These are phyloP conservation scores for Acropternis orthonyx DNA, from an alignment of 2,797 vertebrate genomes.

Conservation along the genomic window DNA sequence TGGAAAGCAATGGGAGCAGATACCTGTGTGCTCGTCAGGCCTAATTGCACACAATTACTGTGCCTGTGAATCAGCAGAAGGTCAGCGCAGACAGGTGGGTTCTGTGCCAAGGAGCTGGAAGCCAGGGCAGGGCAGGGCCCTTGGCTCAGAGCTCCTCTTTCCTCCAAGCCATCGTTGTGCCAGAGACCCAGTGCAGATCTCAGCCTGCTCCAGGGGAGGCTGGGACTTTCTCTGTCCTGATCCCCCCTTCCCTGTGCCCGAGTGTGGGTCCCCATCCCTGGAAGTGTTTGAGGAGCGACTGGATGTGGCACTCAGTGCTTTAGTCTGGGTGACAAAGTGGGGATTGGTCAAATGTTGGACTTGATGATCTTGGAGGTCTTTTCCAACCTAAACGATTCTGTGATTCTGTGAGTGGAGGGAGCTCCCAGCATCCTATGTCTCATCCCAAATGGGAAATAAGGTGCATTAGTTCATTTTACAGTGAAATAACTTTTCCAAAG, in stretches of 20 bases:
- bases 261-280: not conserved
- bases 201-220: not conserved
- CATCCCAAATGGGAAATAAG: not conserved
- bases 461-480: not conserved
- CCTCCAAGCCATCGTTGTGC: fast-evolving
- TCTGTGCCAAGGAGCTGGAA: not conserved
- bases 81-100: not conserved
- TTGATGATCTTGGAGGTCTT: not conserved
- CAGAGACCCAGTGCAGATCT: fast-evolving
- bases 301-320: not conserved
- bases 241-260: not conserved
- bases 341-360: not conserved
- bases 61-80: fast-evolving
- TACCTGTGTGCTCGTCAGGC: fast-evolving
- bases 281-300: not conserved
- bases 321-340: not conserved
- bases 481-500: not conserved
- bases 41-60: fast-evolving
- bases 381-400: not conserved
- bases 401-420: not conserved
- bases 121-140: not conserved
- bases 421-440: not conserved
- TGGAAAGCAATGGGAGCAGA: fast-evolving
- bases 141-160: not conserved
- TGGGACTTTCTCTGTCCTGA: not conserved